phyloP scores from a whole-genome alignment of 2,797 vertebrate genomes.

The Cheirogaleus major region DNA sequence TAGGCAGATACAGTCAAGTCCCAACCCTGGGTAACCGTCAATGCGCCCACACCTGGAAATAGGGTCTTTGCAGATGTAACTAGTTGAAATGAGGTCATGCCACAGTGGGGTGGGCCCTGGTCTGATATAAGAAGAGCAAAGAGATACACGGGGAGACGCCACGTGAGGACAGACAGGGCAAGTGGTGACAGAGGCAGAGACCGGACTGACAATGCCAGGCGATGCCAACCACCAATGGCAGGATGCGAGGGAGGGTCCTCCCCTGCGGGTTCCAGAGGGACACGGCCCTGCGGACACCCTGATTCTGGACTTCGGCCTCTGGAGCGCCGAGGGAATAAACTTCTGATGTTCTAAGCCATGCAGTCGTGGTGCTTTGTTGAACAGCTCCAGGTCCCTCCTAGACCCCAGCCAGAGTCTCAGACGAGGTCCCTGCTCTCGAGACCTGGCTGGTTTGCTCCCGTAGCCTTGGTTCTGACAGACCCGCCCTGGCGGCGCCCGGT shows the following conservation, averaged over 20 bases:
- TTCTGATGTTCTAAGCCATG: neutral
- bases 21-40: neutral
- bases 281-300: fast-evolving
- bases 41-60: neutral
- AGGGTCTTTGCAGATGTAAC: neutral
- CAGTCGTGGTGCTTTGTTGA: too few species aligned
- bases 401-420: fast-evolving
- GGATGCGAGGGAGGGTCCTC: neutral
- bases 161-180: neutral
- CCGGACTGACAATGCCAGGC: fast-evolving
- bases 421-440: fast-evolving
- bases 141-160: fast-evolving
- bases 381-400: neutral
- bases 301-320: neutral
- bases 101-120: neutral
- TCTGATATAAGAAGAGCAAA: neutral
- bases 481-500: too few species aligned
- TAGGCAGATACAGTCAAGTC: neutral
- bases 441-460: neutral
- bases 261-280: neutral
- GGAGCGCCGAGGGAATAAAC: too few species aligned
- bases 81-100: neutral
- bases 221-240: fast-evolving
- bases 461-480: too few species aligned
- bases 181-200: neutral